Evolutionary conservation across 2,888 invertebrate species (phyloP).

Genomic region (Acleris literana): DNA sequence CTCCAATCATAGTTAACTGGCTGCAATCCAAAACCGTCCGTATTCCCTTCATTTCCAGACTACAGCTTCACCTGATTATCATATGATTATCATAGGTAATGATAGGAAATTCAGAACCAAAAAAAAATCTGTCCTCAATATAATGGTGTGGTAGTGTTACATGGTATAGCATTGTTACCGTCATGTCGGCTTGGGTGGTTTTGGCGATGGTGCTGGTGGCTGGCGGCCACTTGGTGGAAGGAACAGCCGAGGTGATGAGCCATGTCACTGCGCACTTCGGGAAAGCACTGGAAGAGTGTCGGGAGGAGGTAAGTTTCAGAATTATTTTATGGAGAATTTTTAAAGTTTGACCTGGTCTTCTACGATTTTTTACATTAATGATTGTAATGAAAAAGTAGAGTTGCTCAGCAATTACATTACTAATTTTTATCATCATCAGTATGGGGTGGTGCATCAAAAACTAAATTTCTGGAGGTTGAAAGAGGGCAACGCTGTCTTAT

Average conservation of each 20-base stretch:
- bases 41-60: conserved; percentile 4
- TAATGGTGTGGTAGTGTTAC: conserved; percentile 42
- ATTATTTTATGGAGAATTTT: too few relatives aligned
- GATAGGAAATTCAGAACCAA: conserved; percentile 25
- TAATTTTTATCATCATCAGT: too few relatives aligned
- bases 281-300: conserved; percentile 68
- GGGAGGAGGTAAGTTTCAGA: conserved; percentile 62
- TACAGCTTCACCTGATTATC: conserved; percentile 8
- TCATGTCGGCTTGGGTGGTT: conserved; percentile 43
- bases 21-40: conserved; percentile 1
- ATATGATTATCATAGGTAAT: conserved; percentile 30
- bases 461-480: too few relatives aligned
- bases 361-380: too few relatives aligned
- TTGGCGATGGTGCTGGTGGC: conserved; percentile 46
- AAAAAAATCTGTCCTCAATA: conserved; percentile 42
- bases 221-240: conserved; percentile 47
- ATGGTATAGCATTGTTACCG: conserved; percentile 4
- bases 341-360: too few relatives aligned
- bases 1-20: conserved; percentile 15
- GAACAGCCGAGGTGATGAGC: conserved; percentile 75
- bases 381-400: too few relatives aligned
- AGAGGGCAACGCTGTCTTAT: too few relatives aligned
- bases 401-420: too few relatives aligned
- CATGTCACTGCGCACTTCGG: conserved; percentile 78
- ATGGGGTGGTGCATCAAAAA: too few relatives aligned